Evolutionary conservation across 2,888 invertebrate genomes (phyloP), one percentile per base, ranked within the genome.

Genomic region (Brachylomia viminalis): DNA sequence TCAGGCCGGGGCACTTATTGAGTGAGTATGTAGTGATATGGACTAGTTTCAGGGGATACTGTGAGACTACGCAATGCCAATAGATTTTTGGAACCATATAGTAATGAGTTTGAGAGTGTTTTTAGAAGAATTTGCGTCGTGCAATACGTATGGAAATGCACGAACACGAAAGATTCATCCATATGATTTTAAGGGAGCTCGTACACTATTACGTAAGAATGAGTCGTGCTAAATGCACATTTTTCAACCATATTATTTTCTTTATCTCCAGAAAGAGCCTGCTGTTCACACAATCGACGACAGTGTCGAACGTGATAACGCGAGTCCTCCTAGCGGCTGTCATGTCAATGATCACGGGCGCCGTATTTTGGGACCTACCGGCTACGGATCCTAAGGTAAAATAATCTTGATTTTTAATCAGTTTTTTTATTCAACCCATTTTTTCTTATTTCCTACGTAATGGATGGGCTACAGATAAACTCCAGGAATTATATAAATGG

Each of bases 281-380:
- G 87, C 97, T 98, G 79, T 98, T 98, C 94, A 98, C 98, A 68
- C 99, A 99, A 93, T 98, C 98, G 73, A 98, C 98, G 90, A 98
- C 98, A 7, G 94, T 99, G 81, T 97, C 98, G 0, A 97, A 97
- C 86, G 98, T 99, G 96, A 97, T 98, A 54, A 97, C 97, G 61
- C 97, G 98, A 83, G 97, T 99, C 20, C 97, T 99, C 33, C 97
- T 98, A 27, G 98, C 99, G 0, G 98, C 98, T 2, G 97, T 98
- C 82, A 97, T 99, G 91, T 99, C 99, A 6, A 97, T 99, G 72
- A 96, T 98, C 85, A 97, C 98, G 52, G 99, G 99, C 59, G 98
- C 98, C 85, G 97, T 99, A 87, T 99, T 98, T 94, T 99, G 99
- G 98, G 98, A 99, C 91, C 97, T 99, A 8, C 98, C 98, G 1